These are phyloP conservation scores for Drosophila mayri DNA, from an alignment of 1,140 invertebrate species.

Conservation along the genomic window DNA sequence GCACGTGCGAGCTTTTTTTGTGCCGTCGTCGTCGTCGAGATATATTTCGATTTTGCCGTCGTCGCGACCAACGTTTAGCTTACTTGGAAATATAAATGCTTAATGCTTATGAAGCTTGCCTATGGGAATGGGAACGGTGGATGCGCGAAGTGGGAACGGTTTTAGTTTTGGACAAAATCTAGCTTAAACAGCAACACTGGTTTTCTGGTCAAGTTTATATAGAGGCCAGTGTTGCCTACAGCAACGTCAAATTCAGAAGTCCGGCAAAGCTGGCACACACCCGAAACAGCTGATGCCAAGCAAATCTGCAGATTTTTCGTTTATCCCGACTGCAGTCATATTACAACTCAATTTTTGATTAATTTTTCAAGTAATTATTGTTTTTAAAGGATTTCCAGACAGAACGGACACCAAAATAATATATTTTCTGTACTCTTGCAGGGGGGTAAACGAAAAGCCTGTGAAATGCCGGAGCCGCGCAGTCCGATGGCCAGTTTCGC, in stretches of 20 bases:
- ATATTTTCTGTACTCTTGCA: conserved; percentile 7
- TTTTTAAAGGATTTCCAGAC: not conserved
- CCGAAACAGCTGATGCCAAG: conserved; percentile 1
- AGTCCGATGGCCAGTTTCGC: conserved; percentile 86
- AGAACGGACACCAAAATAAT: not conserved
- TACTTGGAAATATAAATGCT: too few relatives aligned
- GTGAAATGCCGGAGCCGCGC: conserved; percentile 80
- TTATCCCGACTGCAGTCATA: conserved; percentile 11
- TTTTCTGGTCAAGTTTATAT: too few relatives aligned
- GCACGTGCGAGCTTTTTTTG: conserved; percentile 57
- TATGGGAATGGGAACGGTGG: too few relatives aligned
- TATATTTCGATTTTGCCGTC: conserved; percentile 9
- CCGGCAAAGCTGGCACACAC: too few relatives aligned
- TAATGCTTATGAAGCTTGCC: too few relatives aligned
- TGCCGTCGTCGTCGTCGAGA: conserved; percentile 6
- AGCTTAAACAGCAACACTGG: too few relatives aligned
- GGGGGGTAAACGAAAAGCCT: conserved; percentile 24
- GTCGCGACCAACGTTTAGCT: too few relatives aligned
- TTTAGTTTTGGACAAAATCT: too few relatives aligned
- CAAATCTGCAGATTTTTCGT: not conserved
- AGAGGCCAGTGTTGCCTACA: too few relatives aligned
- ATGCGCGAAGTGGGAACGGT: too few relatives aligned
- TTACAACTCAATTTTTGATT: conserved; percentile 16
- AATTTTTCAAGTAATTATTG: conserved; percentile 27
- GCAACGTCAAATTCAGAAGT: too few relatives aligned